Evolutionary conservation across 2,113 vertebrate genomes (phyloP), one percentile per base, ranked within the genome.

Genomic region (Illadopsis cleaveri): DNA sequence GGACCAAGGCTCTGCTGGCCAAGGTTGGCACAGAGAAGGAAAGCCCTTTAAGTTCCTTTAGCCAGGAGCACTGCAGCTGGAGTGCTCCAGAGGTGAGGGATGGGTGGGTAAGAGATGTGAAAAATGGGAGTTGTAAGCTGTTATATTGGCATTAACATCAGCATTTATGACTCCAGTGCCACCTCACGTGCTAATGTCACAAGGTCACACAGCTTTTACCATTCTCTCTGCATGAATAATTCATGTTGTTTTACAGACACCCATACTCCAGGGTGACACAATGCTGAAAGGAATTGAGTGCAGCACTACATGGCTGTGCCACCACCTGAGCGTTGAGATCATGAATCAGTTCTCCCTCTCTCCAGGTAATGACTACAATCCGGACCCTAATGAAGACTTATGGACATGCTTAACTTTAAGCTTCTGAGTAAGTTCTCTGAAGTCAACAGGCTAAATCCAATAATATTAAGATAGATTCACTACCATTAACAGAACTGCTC

Each of bases 351-450:
- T 86, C 76, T 69, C 53, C 47, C 42, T 25, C 64, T 64, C 82
- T 51, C 16, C 76, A 92, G 80, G 64, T 78, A 90, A 93, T 42
- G 72, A 83, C 90, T 30, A 35, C 68, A 45, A 21, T 33, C 44
- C 76, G 71, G n/a, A 78, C 40, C 62, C 68, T 96, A 91, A 93
- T 71, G 77, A 95, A 96, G 68, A 95, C 71, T 71, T 86, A 95
- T 56, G 48, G 60, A 30, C 48, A 35, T 7, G 88, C 76, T 86
- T 86, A 88, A 86, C 72, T 96, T 83, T 71, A 90, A 93, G 79
- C 44, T 15, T 71, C 51, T 1, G 6, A 92, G 47, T 86, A 97
- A 91, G 69, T 88, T 86, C 56, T 78, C 68, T 48, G 31, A 91
- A 95, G 68, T 56, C 92, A 93, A 90, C 47, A 86, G 53, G 79